phyloP scores from a whole-genome alignment of 2,888 invertebrate species.

The Gandaritis pyraliata region DNA sequence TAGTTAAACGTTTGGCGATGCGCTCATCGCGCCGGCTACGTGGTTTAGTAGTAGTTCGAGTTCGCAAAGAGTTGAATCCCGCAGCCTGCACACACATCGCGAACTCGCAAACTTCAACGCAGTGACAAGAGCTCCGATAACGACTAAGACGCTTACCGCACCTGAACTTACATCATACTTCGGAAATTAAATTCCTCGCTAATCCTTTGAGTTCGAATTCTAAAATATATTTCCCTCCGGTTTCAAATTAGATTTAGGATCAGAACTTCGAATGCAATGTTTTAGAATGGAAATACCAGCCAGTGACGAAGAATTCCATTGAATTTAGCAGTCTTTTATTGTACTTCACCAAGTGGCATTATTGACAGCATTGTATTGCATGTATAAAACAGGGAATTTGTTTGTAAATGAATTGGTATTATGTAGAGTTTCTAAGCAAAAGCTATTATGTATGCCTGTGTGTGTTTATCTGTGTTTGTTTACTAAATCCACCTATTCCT shows the following conservation, averaged over 20 bases:
- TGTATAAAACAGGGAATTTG: constrained; percentile 42
- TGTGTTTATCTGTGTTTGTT: constrained; percentile 26
- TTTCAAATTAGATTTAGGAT: constrained; percentile 72
- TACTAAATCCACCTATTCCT: constrained; percentile 19
- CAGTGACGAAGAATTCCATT: constrained; percentile 68
- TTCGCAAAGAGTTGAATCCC: constrained; percentile 45
- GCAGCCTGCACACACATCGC: constrained; percentile 43
- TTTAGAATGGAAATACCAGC: constrained; percentile 61
- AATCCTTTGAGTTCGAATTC: constrained; percentile 52
- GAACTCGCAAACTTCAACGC: constrained; percentile 53
- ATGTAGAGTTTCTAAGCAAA: constrained; percentile 33
- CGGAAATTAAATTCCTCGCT: constrained; percentile 64
- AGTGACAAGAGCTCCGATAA: constrained; percentile 57
- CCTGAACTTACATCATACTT: constrained; percentile 60
- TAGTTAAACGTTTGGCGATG: constrained; percentile 36
- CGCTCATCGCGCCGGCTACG: constrained; percentile 46
- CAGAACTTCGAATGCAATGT: constrained; percentile 65
- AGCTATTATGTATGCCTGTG: constrained; percentile 27
- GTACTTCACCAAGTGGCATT: constrained; percentile 54
- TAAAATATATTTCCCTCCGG: constrained; percentile 49
- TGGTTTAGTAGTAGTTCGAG: constrained; percentile 51
- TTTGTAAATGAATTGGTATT: constrained; percentile 39
- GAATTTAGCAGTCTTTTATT: constrained; percentile 66
- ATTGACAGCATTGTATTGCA: constrained; percentile 41
- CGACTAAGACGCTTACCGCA: constrained; percentile 47